Percentiles rank a stretch among this genome's conserved stretches.
Conservation (phyloP, 2,888 invertebrate genomes). For the Lasioglossum figueresi region DNA sequence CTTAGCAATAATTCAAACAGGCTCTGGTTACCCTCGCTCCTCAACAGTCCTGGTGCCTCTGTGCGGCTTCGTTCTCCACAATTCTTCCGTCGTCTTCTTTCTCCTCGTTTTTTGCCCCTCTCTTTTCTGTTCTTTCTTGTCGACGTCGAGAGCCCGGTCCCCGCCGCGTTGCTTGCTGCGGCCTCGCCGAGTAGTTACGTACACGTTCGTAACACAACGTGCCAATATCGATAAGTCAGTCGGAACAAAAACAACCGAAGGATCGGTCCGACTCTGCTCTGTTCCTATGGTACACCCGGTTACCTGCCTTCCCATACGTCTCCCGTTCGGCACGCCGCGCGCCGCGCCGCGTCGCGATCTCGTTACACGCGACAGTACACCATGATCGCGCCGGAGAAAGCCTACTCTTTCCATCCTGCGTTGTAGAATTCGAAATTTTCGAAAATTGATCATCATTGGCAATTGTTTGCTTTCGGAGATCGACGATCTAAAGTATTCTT, state of each 20-base stretch:
- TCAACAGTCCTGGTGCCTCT: slow-evolving; percentile 65
- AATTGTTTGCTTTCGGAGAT: no score
- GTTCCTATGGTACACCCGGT: slow-evolving; percentile 59
- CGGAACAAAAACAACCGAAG: slow-evolving; percentile 75
- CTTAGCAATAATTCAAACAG: slow-evolving; percentile 80
- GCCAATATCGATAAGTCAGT: slow-evolving; percentile 83
- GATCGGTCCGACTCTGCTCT: slow-evolving; percentile 69
- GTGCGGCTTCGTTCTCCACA: slow-evolving; percentile 64
- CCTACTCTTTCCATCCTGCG: slow-evolving; percentile 12
- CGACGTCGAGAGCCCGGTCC: slow-evolving; percentile 10
- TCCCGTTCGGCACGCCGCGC: slow-evolving; percentile 65
- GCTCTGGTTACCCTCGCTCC: slow-evolving; percentile 59
- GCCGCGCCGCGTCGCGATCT: slow-evolving; percentile 68
- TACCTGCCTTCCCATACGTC: slow-evolving; percentile 70
- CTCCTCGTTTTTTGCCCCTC: slow-evolving; percentile 28
- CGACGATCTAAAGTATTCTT: no score
- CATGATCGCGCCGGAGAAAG: slow-evolving; percentile 49
- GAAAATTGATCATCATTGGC: no score
- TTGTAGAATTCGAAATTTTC: not conserved
- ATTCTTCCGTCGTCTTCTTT: slow-evolving; percentile 50
- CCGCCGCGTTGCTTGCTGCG: slow-evolving; percentile 24
- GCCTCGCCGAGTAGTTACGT: slow-evolving; percentile 63
- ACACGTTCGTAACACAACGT: slow-evolving; percentile 72
- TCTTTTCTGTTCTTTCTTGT: slow-evolving; percentile 49
- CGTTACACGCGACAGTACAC: slow-evolving; percentile 67